Evolutionary conservation across 2,113 vertebrate species (phyloP).

Genomic region (Embiotoca jacksoni): DNA sequence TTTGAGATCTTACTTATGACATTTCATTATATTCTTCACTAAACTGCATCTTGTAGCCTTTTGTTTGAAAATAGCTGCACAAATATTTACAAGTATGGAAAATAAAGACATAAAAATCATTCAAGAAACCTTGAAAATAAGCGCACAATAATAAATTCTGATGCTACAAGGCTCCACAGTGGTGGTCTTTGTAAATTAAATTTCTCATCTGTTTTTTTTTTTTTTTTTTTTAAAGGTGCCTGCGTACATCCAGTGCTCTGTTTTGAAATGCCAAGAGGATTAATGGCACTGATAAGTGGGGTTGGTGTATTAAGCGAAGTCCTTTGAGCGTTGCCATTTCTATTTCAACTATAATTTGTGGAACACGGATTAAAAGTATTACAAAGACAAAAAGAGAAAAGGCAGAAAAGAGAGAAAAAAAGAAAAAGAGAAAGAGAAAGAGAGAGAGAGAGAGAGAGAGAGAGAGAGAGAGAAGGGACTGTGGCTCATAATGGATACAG

Average conservation of each 20-base stretch:
- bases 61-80: neutral
- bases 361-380: conserved; percentile 47
- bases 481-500: conserved; percentile 8
- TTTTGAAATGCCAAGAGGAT: conserved; percentile 76
- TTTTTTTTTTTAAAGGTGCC: conserved; percentile 35
- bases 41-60: neutral
- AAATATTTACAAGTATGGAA: neutral
- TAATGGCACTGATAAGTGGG: conserved; percentile 63
- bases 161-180: conserved; percentile 24
- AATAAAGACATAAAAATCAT: neutral
- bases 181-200: conserved; percentile 49
- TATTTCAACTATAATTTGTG: conserved; percentile 47
- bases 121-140: neutral
- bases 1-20: neutral
- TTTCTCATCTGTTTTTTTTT: conserved; percentile 31
- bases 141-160: neutral
- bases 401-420: neutral
- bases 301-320: conserved; percentile 55
- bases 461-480: neutral
- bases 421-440: neutral
- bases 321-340: conserved; percentile 66
- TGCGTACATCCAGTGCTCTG: conserved; percentile 5
- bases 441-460: neutral
- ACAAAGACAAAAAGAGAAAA: conserved; percentile 35
- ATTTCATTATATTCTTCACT: neutral